Percentiles rank a stretch among this genome's conserved stretches.
These are phyloP conservation scores for Pygoscelis antarcticus DNA, from an alignment of 2,113 vertebrate genomes.

Conservation along the genomic window DNA sequence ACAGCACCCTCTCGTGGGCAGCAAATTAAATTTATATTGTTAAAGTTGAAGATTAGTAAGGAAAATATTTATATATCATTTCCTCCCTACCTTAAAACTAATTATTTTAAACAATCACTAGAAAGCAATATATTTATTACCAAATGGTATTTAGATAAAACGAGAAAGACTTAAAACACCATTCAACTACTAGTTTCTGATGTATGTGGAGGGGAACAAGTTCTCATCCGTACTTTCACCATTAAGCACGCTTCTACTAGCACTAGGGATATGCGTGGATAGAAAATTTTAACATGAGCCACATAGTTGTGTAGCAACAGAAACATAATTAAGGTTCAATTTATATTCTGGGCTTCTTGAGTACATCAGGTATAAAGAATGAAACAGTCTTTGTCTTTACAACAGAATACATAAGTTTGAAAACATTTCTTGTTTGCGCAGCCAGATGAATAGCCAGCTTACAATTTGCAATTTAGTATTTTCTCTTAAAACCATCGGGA, in stretches of 20 bases:
- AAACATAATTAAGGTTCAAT: background rate
- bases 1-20: constrained; percentile 74
- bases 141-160: background rate
- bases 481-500: background rate
- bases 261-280: rapidly evolving
- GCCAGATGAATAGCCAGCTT: background rate
- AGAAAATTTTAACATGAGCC: background rate
- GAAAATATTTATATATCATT: background rate
- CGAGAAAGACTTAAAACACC: background rate
- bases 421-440: background rate
- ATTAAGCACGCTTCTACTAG: background rate
- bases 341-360: background rate
- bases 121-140: background rate
- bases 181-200: background rate
- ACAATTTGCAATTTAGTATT: background rate
- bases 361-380: background rate
- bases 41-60: background rate
- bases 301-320: background rate
- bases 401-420: background rate
- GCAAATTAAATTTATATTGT: background rate
- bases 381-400: background rate
- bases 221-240: background rate
- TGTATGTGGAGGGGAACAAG: background rate
- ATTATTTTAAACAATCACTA: background rate
- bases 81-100: background rate